Evolutionary conservation across 2,797 vertebrate species (phyloP), one percentile per base, ranked within the genome.

Genomic region (Enteromius radiatus): DNA sequence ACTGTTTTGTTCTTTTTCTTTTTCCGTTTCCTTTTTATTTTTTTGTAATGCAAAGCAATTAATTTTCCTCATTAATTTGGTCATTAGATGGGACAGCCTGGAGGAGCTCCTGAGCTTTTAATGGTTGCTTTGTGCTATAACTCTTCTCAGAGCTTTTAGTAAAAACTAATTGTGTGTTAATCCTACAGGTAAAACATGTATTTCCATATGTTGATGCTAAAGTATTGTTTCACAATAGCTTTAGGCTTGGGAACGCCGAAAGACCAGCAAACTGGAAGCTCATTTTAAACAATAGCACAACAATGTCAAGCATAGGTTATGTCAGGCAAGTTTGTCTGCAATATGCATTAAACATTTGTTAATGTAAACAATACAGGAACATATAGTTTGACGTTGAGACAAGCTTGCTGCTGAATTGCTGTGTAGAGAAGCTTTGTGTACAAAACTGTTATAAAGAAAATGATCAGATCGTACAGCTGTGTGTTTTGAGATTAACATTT

Each of bases 401-500:
- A 61, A 63, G 26, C 59, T 61, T 61, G 59, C 12, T 61, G 5
- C 59, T 63, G 26, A 31, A 63, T 63, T 31, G 61, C 61, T 64
- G 15, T 19, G 28, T 64, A 33, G 61, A 63, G 26, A 17, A 31
- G 28, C 28, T 31, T 63, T 17, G 15, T 63, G 28, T 31, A 8
- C 26, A 31, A 63, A 63, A 61, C 12, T 28, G 23, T 15, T 61
- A 7, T 28, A 28, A 31, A 54, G 10, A 31, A 19, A n/a, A 49
- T 5, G 8, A 43, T 59, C 4, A n/a, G n/a, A 80, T 49, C 41
- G 26, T 47, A 36, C 21, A 33, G 0, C 15, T 26, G 56, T 73
- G 36, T 76, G 23, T 45, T 73, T 73, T 73, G n/a, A 5, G 21
- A 81, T 63, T 71, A 81, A 74, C 41, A 49, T 21, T 38, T 63